These are phyloP conservation scores for Rhinoraja longicauda DNA, from an alignment of 2,797 vertebrate species.

Conservation along the genomic window DNA sequence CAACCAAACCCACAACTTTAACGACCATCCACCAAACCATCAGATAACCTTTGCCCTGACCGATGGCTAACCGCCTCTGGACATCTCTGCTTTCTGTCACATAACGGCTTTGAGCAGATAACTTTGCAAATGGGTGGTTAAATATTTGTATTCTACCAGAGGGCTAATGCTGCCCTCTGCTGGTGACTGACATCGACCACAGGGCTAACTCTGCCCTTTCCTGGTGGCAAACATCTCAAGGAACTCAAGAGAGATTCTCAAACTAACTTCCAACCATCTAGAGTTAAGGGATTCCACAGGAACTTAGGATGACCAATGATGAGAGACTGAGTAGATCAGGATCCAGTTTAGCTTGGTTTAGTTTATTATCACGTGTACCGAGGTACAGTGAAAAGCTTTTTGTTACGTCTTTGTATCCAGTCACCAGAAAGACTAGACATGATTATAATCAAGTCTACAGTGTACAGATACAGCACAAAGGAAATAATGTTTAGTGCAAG, in stretches of 20 bases:
- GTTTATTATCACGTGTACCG: no score
- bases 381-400: no score
- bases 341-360: no score
- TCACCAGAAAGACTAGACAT: no score
- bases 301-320: background rate
- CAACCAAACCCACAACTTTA: background rate
- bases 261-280: background rate
- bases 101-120: background rate
- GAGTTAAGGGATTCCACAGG: background rate
- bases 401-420: no score
- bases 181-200: background rate
- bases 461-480: no score
- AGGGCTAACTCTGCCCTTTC: background rate
- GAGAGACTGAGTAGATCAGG: no score
- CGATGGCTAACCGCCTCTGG: no score
- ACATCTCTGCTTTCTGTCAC: no score
- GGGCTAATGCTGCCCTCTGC: constrained; percentile 2
- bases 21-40: background rate
- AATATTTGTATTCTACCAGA: background rate
- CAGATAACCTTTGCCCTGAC: background rate
- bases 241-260: background rate
- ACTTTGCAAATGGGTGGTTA: background rate
- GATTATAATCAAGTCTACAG: no score
- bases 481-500: no score
- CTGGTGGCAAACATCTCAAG: constrained; percentile 3